These are phyloP conservation scores for Leuciscus idus DNA, from an alignment of 2,113 vertebrate genomes.

Conservation along the genomic window DNA sequence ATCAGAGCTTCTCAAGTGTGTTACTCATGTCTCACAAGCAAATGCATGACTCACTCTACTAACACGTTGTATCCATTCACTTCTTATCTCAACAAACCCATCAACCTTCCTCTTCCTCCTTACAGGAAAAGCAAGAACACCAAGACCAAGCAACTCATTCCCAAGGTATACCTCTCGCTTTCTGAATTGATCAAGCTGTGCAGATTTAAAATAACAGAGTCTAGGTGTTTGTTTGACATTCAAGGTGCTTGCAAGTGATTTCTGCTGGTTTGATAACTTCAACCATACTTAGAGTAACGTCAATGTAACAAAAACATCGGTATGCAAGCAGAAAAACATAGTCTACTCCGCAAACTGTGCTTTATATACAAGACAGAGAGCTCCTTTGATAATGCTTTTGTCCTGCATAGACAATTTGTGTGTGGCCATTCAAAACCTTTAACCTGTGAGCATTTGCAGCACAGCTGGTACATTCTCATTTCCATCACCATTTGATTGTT, in stretches of 20 bases:
- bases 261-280: neutral
- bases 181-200: neutral
- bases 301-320: neutral
- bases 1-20: neutral
- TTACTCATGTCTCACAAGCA: neutral
- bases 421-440: neutral
- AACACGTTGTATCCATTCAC: neutral
- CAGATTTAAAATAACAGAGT: neutral
- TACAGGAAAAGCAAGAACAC: conserved; percentile 88
- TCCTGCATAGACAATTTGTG: too few relatives aligned
- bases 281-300: neutral
- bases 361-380: too few relatives aligned
- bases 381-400: too few relatives aligned
- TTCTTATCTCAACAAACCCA: neutral
- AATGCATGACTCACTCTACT: conserved; percentile 47
- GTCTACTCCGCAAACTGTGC: too few relatives aligned
- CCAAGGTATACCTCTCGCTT: conserved; percentile 83
- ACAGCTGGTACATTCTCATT: conserved; percentile 3
- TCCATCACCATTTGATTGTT: conserved; percentile 26
- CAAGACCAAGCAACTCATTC: conserved; percentile 92
- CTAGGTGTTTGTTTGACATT: neutral
- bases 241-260: neutral
- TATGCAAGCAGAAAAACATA: neutral
- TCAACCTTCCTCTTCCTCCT: conserved; percentile 6
- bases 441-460: neutral